Conservation (phyloP, 2,113 vertebrate species). For the Aegotheles bennettii region DNA sequence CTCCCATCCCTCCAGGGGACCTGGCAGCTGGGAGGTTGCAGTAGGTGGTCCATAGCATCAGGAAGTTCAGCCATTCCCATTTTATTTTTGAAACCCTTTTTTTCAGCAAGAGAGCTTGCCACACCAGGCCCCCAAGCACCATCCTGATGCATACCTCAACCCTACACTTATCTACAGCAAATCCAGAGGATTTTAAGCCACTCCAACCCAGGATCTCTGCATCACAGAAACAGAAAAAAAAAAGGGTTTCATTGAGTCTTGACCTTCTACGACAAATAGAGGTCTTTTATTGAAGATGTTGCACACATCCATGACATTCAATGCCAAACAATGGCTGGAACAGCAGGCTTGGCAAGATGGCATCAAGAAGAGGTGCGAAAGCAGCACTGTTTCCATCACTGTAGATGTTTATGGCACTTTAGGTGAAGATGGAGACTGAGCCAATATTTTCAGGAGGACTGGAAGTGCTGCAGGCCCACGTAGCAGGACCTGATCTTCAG, state of each 20-base stretch:
- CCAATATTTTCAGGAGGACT: background rate
- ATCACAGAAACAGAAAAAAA: background rate
- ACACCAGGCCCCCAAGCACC: background rate
- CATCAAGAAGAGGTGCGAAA: background rate
- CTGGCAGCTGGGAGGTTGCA: background rate
- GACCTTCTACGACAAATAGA: accelerated
- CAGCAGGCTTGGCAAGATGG: background rate
- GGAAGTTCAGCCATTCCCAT: background rate
- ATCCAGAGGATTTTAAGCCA: background rate
- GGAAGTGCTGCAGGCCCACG: background rate
- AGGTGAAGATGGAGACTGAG: background rate
- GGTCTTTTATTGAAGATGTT: background rate
- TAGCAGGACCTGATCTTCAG: background rate
- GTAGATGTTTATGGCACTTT: background rate
- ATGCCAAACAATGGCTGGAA: background rate
- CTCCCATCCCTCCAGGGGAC: background rate
- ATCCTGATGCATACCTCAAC: too few relatives aligned
- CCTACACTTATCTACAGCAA: background rate
- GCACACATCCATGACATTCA: background rate
- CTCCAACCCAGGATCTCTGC: background rate
- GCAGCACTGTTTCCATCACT: background rate
- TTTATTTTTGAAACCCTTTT: accelerated
- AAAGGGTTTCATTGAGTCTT: background rate
- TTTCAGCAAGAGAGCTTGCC: too few relatives aligned
- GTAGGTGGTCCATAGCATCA: accelerated